Conservation (phyloP, 2,797 vertebrate genomes). For the Silurus aristotelis region DNA sequence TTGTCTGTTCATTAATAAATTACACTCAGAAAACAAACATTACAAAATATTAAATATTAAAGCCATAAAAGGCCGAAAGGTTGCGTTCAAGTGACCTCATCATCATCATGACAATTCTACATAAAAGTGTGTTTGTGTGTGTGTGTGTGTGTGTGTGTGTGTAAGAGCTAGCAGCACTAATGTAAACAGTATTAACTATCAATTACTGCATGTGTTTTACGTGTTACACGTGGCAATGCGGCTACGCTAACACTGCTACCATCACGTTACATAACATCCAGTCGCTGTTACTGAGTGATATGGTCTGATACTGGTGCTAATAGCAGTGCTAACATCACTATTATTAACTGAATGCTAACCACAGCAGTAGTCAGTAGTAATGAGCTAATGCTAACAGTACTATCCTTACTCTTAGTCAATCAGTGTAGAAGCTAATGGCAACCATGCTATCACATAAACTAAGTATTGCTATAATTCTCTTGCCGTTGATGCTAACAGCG, state of each 20-base stretch:
- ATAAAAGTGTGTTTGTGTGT: neutral
- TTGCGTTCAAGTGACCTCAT: neutral
- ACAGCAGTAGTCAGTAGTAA: neutral
- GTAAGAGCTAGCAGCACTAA: constrained; percentile 23
- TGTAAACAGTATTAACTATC: constrained; percentile 33
- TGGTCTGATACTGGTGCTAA: neutral
- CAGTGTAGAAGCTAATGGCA: neutral
- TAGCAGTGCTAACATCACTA: neutral
- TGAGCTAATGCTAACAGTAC: neutral
- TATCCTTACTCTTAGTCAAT: neutral
- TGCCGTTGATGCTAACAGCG: neutral
- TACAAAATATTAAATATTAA: constrained; percentile 14
- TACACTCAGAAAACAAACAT: neutral
- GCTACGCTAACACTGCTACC: neutral
- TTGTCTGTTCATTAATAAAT: constrained; percentile 17
- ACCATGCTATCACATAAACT: neutral
- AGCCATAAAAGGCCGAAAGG: neutral
- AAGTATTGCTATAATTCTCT: neutral
- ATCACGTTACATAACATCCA: neutral
- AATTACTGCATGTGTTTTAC: neutral
- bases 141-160: neutral
- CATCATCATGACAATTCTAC: neutral
- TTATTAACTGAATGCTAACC: neutral
- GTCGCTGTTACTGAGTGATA: neutral
- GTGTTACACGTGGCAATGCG: neutral